Percentiles rank a stretch among this genome's conserved stretches.
Conservation (phyloP, 2,888 invertebrate species). For the Sesia bembeciformis region DNA sequence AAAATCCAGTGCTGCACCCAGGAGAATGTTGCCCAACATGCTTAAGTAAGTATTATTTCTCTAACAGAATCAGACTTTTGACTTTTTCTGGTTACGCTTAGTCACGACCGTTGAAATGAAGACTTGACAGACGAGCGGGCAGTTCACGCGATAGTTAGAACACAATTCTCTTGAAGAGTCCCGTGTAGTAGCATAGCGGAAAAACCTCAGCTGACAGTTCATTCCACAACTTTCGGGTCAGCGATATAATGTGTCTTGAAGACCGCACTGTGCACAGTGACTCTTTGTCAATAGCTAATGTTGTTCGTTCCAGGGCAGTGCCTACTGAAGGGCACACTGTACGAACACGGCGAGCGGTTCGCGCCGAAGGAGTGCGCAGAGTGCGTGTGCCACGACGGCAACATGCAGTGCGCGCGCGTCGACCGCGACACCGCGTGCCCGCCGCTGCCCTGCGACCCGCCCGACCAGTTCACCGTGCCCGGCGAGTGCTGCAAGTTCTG, state of each 20-base stretch:
- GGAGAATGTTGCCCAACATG: conserved; percentile 92
- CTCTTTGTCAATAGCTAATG: no score
- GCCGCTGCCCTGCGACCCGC: conserved; percentile 82
- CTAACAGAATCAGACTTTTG: no score
- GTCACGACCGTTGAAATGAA: no score
- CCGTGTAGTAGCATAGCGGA: no score
- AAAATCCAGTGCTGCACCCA: conserved; percentile 83
- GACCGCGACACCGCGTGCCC: conserved; percentile 85
- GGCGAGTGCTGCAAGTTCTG: conserved; percentile 94
- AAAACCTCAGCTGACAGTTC: no score
- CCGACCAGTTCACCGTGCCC: conserved; percentile 85
- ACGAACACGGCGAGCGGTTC: conserved; percentile 86
- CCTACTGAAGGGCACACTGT: conserved; percentile 77
- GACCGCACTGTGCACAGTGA: no score
- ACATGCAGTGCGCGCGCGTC: conserved; percentile 83
- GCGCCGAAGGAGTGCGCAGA: conserved; percentile 85
- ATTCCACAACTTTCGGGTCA: no score
- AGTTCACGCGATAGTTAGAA: no score
- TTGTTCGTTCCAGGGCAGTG: conserved; percentile 77
- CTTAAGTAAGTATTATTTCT: conserved; percentile 79
- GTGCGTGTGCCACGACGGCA: conserved; percentile 88
- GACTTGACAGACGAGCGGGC: no score
- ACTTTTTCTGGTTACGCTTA: no score
- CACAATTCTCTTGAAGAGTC: no score
- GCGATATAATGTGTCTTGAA: no score